Percentiles rank a stretch among this genome's conserved stretches.
phyloP scores from a whole-genome alignment of 2,113 vertebrate genomes.

The Tetrax tetrax region DNA sequence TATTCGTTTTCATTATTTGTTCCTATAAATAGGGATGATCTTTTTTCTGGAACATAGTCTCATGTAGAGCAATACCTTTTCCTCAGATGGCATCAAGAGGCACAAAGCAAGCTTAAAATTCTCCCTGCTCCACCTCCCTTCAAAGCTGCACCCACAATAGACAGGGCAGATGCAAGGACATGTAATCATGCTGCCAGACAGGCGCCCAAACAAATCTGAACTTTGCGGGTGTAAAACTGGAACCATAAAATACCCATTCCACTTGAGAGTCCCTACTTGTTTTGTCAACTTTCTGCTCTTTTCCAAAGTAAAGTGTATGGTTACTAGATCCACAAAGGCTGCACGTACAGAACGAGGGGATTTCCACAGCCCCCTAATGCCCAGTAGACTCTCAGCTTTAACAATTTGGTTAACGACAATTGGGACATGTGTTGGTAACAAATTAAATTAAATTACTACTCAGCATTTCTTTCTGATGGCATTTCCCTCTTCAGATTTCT shows the following conservation, averaged over 20 bases:
- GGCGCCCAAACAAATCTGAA: neutral
- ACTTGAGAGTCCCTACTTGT: neutral
- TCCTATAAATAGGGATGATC: conserved; percentile 56
- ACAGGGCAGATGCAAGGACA: neutral
- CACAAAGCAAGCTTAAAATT: conserved; percentile 4
- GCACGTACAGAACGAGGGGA: neutral
- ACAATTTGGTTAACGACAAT: neutral
- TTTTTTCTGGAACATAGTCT: conserved; percentile 40
- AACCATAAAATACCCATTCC: neutral
- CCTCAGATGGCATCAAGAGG: conserved; percentile 31
- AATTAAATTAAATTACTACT: neutral
- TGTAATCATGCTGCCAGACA: neutral
- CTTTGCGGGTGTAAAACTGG: neutral
- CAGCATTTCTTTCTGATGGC: neutral
- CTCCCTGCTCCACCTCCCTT: neutral
- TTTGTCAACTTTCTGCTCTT: neutral
- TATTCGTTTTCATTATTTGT: conserved; percentile 41
- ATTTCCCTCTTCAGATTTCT: neutral
- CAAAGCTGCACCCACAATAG: neutral
- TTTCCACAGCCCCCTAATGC: neutral
- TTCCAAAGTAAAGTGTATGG: neutral
- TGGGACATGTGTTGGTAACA: neutral
- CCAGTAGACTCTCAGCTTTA: neutral
- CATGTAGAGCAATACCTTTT: conserved; percentile 14
- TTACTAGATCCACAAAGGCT: neutral